Evolutionary conservation across 2,113 vertebrate genomes (phyloP).

Genomic region (Pimephales promelas): DNA sequence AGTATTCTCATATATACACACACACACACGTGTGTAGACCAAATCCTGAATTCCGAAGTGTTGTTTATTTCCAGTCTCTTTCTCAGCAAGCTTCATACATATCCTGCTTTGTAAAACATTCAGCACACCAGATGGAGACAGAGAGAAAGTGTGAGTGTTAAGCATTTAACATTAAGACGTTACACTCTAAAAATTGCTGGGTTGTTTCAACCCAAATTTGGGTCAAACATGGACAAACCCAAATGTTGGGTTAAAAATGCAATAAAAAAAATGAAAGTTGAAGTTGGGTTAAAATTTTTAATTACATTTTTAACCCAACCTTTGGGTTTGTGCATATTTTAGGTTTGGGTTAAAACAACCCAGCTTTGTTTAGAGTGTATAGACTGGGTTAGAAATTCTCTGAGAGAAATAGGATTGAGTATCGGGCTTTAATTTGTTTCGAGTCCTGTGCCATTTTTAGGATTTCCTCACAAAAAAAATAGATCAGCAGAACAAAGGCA

Average conservation of each 20-base stretch:
- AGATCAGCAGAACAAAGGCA: neutral
- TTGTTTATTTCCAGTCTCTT: neutral
- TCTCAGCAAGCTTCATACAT: neutral
- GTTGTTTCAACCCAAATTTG: no score
- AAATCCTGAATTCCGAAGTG: neutral
- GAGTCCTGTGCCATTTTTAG: neutral
- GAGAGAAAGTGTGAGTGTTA: neutral
- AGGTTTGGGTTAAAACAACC: no score
- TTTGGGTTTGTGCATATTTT: no score
- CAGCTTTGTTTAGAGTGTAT: no score
- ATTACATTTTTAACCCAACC: no score
- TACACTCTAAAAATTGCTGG: no score
- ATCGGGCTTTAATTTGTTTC: neutral
- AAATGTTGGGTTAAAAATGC: no score
- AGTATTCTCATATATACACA: no score
- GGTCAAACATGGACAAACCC: no score
- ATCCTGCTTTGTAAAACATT: slow-evolving; percentile 11
- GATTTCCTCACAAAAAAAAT: neutral
- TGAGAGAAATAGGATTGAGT: neutral
- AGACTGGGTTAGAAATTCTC: neutral
- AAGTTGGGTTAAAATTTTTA: no score
- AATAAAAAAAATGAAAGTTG: no score
- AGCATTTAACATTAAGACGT: neutral
- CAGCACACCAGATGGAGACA: slow-evolving; percentile 16
- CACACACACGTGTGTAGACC: neutral